phyloP scores from a whole-genome alignment of 2,113 vertebrate species.

The Octodon degus region DNA sequence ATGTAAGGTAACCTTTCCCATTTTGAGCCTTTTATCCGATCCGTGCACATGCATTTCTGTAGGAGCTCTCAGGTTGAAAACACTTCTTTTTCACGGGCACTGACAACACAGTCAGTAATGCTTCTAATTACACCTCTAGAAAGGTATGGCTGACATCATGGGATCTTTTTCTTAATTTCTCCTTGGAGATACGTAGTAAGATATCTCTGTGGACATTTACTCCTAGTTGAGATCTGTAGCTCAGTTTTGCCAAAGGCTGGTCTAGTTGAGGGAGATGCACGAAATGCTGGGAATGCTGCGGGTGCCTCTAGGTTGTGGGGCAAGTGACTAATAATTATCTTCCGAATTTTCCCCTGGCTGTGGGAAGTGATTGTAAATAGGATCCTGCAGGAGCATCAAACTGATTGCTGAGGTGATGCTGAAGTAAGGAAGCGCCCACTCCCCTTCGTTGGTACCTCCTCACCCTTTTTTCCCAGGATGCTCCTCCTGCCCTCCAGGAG shows the following conservation, averaged over 20 bases:
- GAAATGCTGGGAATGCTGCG: background rate
- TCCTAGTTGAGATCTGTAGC: background rate
- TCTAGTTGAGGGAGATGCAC: background rate
- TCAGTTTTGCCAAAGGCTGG: conserved; percentile 5
- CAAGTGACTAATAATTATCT: background rate
- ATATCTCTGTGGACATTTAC: conserved; percentile 23
- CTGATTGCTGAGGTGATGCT: background rate
- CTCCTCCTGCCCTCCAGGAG: background rate
- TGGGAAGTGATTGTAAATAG: background rate
- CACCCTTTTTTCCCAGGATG: background rate
- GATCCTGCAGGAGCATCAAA: background rate
- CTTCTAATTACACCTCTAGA: background rate
- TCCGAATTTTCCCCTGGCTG: background rate
- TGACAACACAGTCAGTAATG: background rate
- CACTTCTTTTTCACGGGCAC: background rate
- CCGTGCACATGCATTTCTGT: conserved; percentile 33
- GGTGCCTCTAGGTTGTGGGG: background rate
- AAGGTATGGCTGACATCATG: conserved; percentile 28
- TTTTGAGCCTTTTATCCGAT: conserved; percentile 56
- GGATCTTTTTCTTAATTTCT: conserved; percentile 15
- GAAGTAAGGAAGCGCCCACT: background rate
- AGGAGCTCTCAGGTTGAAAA: conserved; percentile 58
- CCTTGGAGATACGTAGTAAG: conserved; percentile 39
- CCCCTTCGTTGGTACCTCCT: background rate
- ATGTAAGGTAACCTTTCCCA: conserved; percentile 80